phyloP scores from a whole-genome alignment of 2,888 invertebrate genomes.

The Clitarchus hookeri region DNA sequence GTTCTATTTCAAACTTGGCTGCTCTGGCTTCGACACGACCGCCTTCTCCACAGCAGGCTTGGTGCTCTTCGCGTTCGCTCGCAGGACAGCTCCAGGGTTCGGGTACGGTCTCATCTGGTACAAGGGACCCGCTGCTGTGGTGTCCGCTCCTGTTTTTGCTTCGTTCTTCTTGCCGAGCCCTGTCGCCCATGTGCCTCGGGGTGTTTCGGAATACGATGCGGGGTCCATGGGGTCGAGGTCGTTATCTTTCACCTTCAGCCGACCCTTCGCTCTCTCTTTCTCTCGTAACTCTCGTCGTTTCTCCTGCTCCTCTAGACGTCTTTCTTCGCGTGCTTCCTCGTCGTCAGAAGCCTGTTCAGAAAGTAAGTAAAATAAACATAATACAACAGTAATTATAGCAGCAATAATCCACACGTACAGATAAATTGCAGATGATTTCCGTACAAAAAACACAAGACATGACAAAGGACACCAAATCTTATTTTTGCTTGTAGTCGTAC shows the following conservation, averaged over 20 bases:
- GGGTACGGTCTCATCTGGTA: slow-evolving; percentile 95
- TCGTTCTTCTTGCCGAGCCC: slow-evolving; percentile 74
- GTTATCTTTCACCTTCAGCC: slow-evolving; percentile 58
- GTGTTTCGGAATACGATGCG: slow-evolving; percentile 87
- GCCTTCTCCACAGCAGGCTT: slow-evolving; percentile 30
- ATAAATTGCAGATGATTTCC: neutral
- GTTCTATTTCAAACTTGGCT: slow-evolving; percentile 27
- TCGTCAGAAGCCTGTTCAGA: slow-evolving; percentile 28
- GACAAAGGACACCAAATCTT: too few relatives aligned
- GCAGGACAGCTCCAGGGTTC: slow-evolving; percentile 89
- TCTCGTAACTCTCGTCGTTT: slow-evolving; percentile 45
- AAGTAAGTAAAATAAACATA: too few relatives aligned
- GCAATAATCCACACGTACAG: neutral
- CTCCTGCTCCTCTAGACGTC: slow-evolving; percentile 49
- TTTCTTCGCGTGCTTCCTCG: slow-evolving; percentile 37
- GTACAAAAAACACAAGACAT: neutral
- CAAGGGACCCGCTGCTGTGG: slow-evolving; percentile 85
- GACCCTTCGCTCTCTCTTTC: slow-evolving; percentile 47
- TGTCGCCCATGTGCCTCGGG: slow-evolving; percentile 81
- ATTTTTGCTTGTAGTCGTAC: too few relatives aligned
- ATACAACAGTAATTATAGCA: slow-evolving; percentile 24
- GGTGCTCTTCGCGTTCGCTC: slow-evolving; percentile 64
- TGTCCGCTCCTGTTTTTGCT: slow-evolving; percentile 88
- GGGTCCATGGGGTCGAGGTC: slow-evolving; percentile 95
- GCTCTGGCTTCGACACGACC: slow-evolving; percentile 33